Conservation (phyloP, 2,113 vertebrate species). For the Gavia stellata region DNA sequence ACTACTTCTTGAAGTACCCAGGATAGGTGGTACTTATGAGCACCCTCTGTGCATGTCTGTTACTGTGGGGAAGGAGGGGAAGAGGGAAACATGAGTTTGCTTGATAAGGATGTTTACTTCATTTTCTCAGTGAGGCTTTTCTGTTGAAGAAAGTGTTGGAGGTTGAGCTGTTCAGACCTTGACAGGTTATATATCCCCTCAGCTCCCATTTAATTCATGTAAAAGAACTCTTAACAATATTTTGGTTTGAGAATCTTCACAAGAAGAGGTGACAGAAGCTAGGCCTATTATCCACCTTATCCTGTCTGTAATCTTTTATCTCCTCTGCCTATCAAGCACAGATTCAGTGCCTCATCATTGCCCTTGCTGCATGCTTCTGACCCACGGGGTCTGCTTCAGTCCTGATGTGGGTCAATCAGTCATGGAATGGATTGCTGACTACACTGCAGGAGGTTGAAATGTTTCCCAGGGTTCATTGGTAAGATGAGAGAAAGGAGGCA, state of each 20-base stretch:
- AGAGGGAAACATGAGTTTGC: not conserved
- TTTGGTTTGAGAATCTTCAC: not conserved
- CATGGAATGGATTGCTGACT: not conserved
- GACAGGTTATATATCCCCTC: not conserved
- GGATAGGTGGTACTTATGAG: not conserved
- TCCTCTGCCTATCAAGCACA: not conserved
- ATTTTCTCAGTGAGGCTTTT: not conserved
- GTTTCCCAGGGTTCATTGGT: not conserved
- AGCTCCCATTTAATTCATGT: not conserved
- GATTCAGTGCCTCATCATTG: not conserved
- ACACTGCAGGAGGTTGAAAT: not conserved
- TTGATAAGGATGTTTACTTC: not conserved
- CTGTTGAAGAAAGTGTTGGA: not conserved
- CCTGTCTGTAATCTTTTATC: not conserved
- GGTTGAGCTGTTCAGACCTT: slow-evolving; percentile 5
- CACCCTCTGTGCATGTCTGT: not conserved
- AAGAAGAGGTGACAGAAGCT: not conserved
- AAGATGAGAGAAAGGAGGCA: not conserved
- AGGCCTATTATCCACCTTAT: not conserved
- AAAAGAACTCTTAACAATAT: not conserved
- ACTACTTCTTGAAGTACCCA: not conserved
- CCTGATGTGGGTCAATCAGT: not conserved
- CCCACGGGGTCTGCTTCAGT: not conserved
- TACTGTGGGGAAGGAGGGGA: not conserved
- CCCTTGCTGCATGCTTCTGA: not conserved